Base-by-base conservation (phyloP, 2,888 invertebrate species). In the Xestia sexstrigata region DNA sequence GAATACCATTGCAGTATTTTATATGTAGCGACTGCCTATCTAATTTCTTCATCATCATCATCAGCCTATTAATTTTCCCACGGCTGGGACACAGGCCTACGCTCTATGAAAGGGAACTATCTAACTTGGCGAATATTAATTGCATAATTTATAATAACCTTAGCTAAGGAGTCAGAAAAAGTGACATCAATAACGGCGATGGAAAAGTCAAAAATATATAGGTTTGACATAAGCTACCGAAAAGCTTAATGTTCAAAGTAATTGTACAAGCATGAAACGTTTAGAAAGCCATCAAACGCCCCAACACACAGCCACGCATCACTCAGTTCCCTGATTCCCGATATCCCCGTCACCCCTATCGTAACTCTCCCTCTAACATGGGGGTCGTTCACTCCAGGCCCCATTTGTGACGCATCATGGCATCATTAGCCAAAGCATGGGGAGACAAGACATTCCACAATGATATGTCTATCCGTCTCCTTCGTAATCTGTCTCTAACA, bases 401-500 rank as follows among this genome's bases (percentile, higher is more conserved):
- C 62, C 60, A 45, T 84, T 81, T 73, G 58, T 81, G 85, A 35
- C 58, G 63, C 67, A 62, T 79, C 82, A 81, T 70, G 81, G 23
- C 20, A 45, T 84, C 85, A 68, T 84, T 82, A 84, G 81, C 42
- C 47, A 26, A 11, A 17, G 15, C n/a, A 47, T 47, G 55, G 65
- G 78, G 72, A 30, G 55, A 79, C 58, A 67, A 60, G 73, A 42
- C 49, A 68, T 70, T 68, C 30, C 85, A 70, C 62, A 15, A 52
- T 63, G 70, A 82, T 71, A 84, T 47, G 62, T 63, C 62, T 68
- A 63, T 74, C 81, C 30, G 39, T 80, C 72, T 65, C 45, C 20
- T 11, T 13, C 42, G 73, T 79, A 69, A 84, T 81, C 84, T 79
- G 84, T 63, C 39, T 52, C 39, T 23, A 20, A 70, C n/a, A 60